Conservation (phyloP, 2,113 vertebrate species). For the Plotosus lineatus region DNA sequence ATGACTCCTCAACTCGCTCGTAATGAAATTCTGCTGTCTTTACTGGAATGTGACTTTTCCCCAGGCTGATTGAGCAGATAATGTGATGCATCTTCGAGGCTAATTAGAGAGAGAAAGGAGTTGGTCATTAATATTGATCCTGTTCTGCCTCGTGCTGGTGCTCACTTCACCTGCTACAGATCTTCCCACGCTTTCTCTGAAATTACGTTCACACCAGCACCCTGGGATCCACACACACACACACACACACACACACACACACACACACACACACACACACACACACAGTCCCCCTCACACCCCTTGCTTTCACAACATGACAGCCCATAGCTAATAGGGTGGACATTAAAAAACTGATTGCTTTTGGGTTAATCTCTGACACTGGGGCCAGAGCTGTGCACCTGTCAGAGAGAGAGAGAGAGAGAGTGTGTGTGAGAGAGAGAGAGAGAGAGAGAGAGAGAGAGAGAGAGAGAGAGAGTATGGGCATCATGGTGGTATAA, state of each 20-base stretch:
- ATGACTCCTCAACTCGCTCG: conserved; percentile 28
- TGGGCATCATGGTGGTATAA: too few relatives aligned
- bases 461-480: not conserved
- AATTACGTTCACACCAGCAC: conserved; percentile 5
- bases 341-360: conserved; percentile 32
- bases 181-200: conserved; percentile 52
- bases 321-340: conserved; percentile 20
- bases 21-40: conserved; percentile 51
- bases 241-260: not conserved
- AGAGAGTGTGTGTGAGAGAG: not conserved
- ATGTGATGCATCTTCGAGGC: conserved; percentile 48
- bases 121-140: conserved; percentile 58
- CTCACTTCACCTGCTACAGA: conserved; percentile 48
- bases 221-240: not conserved
- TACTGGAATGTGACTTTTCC: conserved; percentile 51
- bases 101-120: conserved; percentile 47
- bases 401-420: conserved; percentile 19
- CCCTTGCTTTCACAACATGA: not conserved
- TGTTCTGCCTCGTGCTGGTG: conserved; percentile 21
- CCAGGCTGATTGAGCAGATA: conserved; percentile 42
- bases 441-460: conserved; percentile 5
- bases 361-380: conserved; percentile 47
- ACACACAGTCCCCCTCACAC: not conserved
- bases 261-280: conserved; percentile 3
- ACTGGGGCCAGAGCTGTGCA: conserved; percentile 29